Evolutionary conservation across 2,888 invertebrate species (phyloP).

Genomic region (Flexamia atlantica): DNA sequence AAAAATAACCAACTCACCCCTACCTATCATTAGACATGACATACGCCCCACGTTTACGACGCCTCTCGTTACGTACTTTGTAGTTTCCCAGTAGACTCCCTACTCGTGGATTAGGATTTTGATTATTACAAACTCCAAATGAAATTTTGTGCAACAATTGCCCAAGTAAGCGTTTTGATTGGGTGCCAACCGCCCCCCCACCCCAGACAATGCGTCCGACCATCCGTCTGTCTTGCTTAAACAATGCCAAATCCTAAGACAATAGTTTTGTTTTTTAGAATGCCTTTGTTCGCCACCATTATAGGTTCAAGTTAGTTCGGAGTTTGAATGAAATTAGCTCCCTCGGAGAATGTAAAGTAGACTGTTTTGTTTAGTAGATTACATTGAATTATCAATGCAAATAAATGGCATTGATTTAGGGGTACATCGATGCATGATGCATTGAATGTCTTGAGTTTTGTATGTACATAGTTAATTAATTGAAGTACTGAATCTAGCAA

Average conservation of each 20-base stretch:
- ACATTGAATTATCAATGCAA: too few relatives aligned
- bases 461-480: too few relatives aligned
- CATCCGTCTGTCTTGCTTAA: slow-evolving; percentile 7
- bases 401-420: too few relatives aligned
- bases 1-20: too few relatives aligned
- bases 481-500: too few relatives aligned
- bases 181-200: slow-evolving; percentile 11
- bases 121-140: neutral
- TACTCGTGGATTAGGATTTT: too few relatives aligned
- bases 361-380: neutral
- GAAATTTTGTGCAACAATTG: neutral
- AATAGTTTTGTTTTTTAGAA: slow-evolving; percentile 34
- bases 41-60: too few relatives aligned
- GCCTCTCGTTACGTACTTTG: too few relatives aligned
- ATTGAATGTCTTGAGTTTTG: too few relatives aligned
- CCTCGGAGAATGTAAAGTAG: neutral
- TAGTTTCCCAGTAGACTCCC: too few relatives aligned
- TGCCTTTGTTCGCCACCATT: slow-evolving; percentile 6
- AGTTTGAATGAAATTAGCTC: slow-evolving; percentile 17
- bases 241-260: slow-evolving; percentile 41
- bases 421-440: too few relatives aligned
- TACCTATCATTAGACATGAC: too few relatives aligned
- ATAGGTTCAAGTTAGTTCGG: slow-evolving; percentile 23
- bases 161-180: neutral
- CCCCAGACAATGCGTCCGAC: slow-evolving; percentile 18